phyloP scores from a whole-genome alignment of 2,888 invertebrate genomes.

The Chrysopilus asiliformis region DNA sequence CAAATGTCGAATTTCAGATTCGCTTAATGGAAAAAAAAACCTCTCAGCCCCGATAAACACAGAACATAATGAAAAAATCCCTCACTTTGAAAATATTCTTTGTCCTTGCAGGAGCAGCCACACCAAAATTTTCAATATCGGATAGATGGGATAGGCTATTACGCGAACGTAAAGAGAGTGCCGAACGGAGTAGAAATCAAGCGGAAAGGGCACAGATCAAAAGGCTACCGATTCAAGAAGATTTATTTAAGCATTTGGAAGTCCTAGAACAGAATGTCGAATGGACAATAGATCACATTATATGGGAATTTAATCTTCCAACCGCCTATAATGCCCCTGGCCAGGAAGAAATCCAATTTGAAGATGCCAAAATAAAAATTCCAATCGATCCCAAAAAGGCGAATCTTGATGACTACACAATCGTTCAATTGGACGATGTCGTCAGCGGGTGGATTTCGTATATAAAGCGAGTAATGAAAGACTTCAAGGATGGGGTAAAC shows the following conservation, averaged over 20 bases:
- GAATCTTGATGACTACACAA: constrained; percentile 26
- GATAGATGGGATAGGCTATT: constrained; percentile 43
- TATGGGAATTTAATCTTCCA: constrained; percentile 32
- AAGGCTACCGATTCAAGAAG: constrained; percentile 25
- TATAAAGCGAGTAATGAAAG: constrained; percentile 33
- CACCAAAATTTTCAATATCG: constrained; percentile 39
- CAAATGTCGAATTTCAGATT: too few relatives aligned
- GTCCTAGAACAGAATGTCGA: constrained; percentile 40
- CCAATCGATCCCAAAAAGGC: constrained; percentile 26
- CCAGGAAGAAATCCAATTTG: constrained; percentile 31
- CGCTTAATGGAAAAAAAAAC: too few relatives aligned
- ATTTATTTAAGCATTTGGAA: constrained; percentile 34
- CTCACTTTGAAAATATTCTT: too few relatives aligned
- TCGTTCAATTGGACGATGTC: constrained; percentile 39
- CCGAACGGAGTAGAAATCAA: constrained; percentile 28
- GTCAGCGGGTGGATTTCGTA: constrained; percentile 40
- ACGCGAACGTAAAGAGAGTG: constrained; percentile 38
- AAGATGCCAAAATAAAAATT: constrained; percentile 30
- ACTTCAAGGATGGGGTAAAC: constrained; percentile 23
- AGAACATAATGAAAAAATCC: too few relatives aligned
- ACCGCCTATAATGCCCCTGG: constrained; percentile 32
- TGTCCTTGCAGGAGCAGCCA: too few relatives aligned
- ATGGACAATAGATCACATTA: constrained; percentile 34
- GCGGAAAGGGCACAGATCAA: constrained; percentile 22
- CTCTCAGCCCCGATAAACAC: too few relatives aligned